Evolutionary conservation across 2,113 vertebrate genomes (phyloP).

Genomic region (Peromyscus polionotus): DNA sequence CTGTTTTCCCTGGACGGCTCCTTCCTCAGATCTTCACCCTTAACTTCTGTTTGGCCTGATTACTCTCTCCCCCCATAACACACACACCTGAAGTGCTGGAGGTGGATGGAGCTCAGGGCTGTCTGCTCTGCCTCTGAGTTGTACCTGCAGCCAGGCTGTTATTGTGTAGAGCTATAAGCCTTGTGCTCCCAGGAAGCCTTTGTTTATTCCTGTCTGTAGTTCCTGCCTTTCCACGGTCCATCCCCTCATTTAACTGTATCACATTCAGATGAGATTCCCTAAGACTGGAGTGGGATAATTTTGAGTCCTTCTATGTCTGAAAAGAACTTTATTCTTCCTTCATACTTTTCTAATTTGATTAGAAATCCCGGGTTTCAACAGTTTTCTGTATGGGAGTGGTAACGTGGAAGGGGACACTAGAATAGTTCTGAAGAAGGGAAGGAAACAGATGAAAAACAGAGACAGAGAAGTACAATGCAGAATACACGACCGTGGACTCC

Average conservation of each 20-base stretch:
- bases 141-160: not conserved
- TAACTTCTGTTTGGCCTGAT: not conserved
- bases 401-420: not conserved
- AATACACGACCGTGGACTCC: not conserved
- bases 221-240: not conserved
- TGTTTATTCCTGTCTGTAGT: not conserved
- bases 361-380: conserved; percentile 33
- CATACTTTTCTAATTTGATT: not conserved
- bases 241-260: not conserved
- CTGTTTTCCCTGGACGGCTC: not conserved
- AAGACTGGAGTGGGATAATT: not conserved
- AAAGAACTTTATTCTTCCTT: not conserved
- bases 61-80: not conserved
- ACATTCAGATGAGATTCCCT: not conserved
- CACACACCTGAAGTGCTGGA: not conserved
- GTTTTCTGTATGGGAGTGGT: not conserved
- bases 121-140: too few species aligned
- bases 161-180: not conserved
- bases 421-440: not conserved
- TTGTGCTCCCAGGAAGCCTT: not conserved
- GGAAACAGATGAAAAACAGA: not conserved
- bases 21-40: not conserved
- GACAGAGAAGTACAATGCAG: not conserved
- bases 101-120: too few species aligned
- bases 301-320: not conserved